Evolutionary conservation across 53 echinoderm and acorn worm genomes (phyloP).

Genomic region (Antedon mediterranea): DNA sequence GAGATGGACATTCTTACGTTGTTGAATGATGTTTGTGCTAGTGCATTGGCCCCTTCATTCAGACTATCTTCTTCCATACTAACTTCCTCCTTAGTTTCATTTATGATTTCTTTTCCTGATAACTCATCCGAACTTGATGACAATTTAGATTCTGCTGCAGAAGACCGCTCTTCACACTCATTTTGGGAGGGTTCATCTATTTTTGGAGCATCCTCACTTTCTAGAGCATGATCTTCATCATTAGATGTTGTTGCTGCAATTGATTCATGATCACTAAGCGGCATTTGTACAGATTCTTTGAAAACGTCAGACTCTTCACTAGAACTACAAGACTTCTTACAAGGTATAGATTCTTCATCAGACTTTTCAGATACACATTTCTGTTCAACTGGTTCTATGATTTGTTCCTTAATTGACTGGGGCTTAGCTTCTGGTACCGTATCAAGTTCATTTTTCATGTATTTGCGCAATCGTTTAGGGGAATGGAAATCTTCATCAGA

Average conservation of each 20-base stretch:
- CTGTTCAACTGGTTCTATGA: background rate
- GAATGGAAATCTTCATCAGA: conserved; percentile 55
- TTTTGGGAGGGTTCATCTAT: background rate
- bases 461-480: conserved; percentile 11
- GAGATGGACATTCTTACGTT: background rate
- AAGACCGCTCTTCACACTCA: background rate
- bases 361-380: background rate
- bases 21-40: background rate
- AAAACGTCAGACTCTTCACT: background rate
- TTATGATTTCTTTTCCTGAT: background rate
- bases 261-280: no score
- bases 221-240: background rate
- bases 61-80: conserved; percentile 24
- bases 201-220: conserved; percentile 8
- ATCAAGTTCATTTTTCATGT: background rate
- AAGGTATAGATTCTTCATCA: background rate
- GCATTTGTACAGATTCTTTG: background rate
- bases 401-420: background rate
- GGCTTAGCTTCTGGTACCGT: background rate
- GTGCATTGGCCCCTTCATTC: background rate
- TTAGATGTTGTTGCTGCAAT: no score
- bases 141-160: background rate
- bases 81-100: background rate
- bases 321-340: no score
- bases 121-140: background rate